Conservation (phyloP, 1,140 invertebrate species). For the Bombyx mandarina region DNA sequence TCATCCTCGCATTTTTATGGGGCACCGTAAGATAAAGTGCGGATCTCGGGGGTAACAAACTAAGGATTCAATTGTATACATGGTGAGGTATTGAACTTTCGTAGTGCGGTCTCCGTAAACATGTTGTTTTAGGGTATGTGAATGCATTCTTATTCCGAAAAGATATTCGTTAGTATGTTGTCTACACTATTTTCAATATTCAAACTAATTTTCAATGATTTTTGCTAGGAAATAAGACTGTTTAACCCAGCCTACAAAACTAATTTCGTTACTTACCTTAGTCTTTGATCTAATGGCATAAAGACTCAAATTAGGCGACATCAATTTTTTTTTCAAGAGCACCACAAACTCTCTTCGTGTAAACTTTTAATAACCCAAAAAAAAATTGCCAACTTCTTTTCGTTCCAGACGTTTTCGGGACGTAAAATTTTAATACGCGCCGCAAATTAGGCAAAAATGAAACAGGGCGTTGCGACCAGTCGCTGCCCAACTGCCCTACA, state of each 20-base stretch:
- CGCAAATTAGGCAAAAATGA: slow-evolving; percentile 28
- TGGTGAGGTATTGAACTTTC: neutral
- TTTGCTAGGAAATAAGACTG: no score
- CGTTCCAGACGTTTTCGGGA: slow-evolving; percentile 5
- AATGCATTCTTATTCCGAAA: no score
- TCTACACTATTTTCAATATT: no score
- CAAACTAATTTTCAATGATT: no score
- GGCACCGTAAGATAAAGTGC: slow-evolving; percentile 15
- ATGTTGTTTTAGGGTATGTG: no score
- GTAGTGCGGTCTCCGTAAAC: no score
- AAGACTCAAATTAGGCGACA: no score
- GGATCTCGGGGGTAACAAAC: slow-evolving; percentile 6
- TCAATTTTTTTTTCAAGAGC: neutral
- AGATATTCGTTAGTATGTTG: no score
- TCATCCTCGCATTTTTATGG: slow-evolving; percentile 22
- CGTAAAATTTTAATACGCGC: slow-evolving; percentile 19
- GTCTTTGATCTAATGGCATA: neutral
- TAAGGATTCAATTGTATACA: slow-evolving; percentile 15
- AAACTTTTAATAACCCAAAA: neutral
- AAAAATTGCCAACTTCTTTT: neutral
- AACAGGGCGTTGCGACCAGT: slow-evolving; percentile 19
- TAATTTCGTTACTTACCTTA: neutral
- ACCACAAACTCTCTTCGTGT: neutral
- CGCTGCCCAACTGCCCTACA: slow-evolving; percentile 17
- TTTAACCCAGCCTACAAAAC: neutral